Evolutionary conservation across 2,888 invertebrate species (phyloP).

Genomic region (Lysandra coridon): DNA sequence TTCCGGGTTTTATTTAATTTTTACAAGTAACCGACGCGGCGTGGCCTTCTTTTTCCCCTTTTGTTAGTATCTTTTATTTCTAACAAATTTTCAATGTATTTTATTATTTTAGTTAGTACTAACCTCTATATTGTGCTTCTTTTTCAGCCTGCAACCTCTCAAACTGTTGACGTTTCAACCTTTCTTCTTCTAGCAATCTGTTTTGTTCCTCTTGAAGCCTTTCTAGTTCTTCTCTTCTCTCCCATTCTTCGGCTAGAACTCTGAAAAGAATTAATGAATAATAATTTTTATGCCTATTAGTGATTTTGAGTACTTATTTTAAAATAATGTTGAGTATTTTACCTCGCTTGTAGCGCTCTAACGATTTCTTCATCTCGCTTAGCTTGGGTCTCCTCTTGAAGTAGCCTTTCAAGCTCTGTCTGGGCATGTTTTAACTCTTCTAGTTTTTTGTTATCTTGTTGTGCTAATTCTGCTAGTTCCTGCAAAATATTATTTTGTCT

Average conservation of each 20-base stretch:
- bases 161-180: constrained; percentile 86
- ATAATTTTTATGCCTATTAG: neutral
- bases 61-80: no score
- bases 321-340: constrained; percentile 30
- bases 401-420: constrained; percentile 83
- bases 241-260: constrained; percentile 91
- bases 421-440: constrained; percentile 87
- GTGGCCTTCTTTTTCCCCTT: no score
- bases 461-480: constrained; percentile 84
- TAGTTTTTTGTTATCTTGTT: constrained; percentile 86
- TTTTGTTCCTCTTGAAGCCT: constrained; percentile 89
- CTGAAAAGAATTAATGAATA: constrained; percentile 50
- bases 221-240: constrained; percentile 89
- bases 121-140: constrained; percentile 85
- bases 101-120: neutral
- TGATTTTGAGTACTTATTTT: neutral
- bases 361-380: constrained; percentile 92
- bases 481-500: constrained; percentile 46
- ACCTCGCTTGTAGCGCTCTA: constrained; percentile 84
- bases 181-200: constrained; percentile 85
- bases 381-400: constrained; percentile 91
- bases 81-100: no score
- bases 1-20: no score
- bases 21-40: no score
- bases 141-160: constrained; percentile 86